Conservation (phyloP, 2,113 vertebrate genomes). For the Shinisaurus crocodilurus region DNA sequence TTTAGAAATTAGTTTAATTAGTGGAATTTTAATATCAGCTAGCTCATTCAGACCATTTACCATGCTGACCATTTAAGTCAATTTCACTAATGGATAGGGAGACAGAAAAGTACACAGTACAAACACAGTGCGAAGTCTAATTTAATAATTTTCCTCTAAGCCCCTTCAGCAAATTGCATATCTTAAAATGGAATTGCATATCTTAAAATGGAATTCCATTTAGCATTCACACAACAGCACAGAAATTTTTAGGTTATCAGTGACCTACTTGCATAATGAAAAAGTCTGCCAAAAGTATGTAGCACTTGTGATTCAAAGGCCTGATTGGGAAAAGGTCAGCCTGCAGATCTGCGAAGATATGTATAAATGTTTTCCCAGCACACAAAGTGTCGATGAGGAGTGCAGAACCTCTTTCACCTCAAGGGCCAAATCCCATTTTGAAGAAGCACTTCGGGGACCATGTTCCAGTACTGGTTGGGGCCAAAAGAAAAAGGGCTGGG, state of each 20-base stretch:
- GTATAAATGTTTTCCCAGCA: background rate
- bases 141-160: slow-evolving; percentile 52
- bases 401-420: no score
- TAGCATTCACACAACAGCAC: slow-evolving; percentile 50
- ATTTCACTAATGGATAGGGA: slow-evolving; percentile 64
- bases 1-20: slow-evolving; percentile 73
- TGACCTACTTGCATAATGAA: slow-evolving; percentile 55
- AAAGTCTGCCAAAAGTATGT: slow-evolving; percentile 39
- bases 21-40: slow-evolving; percentile 61
- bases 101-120: slow-evolving; percentile 23
- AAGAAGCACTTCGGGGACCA: no score
- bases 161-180: slow-evolving; percentile 45
- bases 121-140: slow-evolving; percentile 21
- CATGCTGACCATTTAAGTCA: slow-evolving; percentile 58
- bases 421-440: no score
- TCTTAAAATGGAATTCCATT: slow-evolving; percentile 61
- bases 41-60: slow-evolving; percentile 60
- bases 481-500: no score
- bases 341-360: background rate
- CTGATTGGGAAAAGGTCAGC: slow-evolving; percentile 36
- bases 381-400: slow-evolving; percentile 5
- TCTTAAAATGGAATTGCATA: slow-evolving; percentile 51
- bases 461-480: no score
- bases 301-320: slow-evolving; percentile 17
- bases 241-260: slow-evolving; percentile 56